Evolutionary conservation across 2,113 vertebrate species (phyloP), one percentile per base, ranked within the genome.

Genomic region (Candoia aspera): DNA sequence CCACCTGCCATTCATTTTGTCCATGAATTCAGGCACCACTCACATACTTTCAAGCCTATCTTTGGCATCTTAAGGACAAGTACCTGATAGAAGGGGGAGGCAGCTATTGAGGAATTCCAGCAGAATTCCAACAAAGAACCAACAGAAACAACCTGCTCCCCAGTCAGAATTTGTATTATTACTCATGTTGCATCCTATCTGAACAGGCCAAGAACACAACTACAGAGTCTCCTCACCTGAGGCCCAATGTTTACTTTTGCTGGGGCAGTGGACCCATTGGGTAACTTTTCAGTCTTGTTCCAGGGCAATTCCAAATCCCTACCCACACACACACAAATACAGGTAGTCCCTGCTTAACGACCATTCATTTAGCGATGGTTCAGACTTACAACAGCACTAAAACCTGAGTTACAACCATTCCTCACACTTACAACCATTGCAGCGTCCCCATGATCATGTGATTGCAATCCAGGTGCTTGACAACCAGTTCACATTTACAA

Each of bases 251-350:
- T 57, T 29, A 12, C 11, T 26, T 54, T 57, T 29, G 11, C 11
- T 29, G 15, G 24, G 54, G 24, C 15, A 6, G 2, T 49, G 58
- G 54, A 10, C 6, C 86, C 87, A 87, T 91, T 92, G 73, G 92
- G 73, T 37, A 1, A 0, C 95, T 59, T 91, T 60, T 92, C 86
- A 13, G 42, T 15, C 88, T 93, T 92, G 92, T 95, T 92, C 95
- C 91, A 94, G 84, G 91, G 93, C 95, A 97, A 96, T 95, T 95
- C 94, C 93, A 96, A 96, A 95, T 92, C 84, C 23, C 42, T 24
- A 42, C 42, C 92, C 94, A 95, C 95, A 96, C 90, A 79, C 92
- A 68, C 23, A 53, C 6, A 42, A 42, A 42, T 42, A 42, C 42
- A 42, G 42, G 42, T 42, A 42, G 42, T 42, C 42, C 42, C 3